phyloP scores from a whole-genome alignment of 2,113 vertebrate genomes.

The Oplegnathus fasciatus region DNA sequence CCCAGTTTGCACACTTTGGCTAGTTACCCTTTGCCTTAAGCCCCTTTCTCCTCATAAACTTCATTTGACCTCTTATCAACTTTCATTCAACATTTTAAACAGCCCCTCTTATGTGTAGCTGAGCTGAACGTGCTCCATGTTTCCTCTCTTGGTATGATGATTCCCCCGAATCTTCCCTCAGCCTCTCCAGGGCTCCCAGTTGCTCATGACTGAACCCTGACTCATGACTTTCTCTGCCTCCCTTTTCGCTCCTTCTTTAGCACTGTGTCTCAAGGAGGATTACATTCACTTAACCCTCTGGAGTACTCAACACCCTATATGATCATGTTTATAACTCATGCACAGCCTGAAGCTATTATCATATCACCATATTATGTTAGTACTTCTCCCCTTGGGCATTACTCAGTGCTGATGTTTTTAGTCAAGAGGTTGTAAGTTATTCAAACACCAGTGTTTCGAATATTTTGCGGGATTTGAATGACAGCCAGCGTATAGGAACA shows the following conservation, averaged over 20 bases:
- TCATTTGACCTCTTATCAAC: constrained; percentile 40
- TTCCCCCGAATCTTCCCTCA: constrained; percentile 11
- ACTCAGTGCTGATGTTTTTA: constrained; percentile 67
- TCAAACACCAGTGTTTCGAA: constrained; percentile 63
- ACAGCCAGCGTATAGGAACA: constrained; percentile 21
- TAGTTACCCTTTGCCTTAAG: constrained; percentile 4
- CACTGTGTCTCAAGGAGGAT: constrained; percentile 48
- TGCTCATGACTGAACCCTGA: constrained; percentile 55
- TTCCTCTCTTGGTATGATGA: background rate
- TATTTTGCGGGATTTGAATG: constrained; percentile 62
- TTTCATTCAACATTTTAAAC: constrained; percentile 39
- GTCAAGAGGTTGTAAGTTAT: constrained; percentile 72
- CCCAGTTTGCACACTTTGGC: constrained; percentile 32
- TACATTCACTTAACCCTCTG: constrained; percentile 68
- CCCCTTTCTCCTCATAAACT: constrained; percentile 39
- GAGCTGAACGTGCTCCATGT: background rate
- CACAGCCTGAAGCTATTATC: constrained; percentile 73
- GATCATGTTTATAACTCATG: constrained; percentile 64
- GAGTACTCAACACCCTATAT: constrained; percentile 48
- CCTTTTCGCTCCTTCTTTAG: constrained; percentile 36
- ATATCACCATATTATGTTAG: constrained; percentile 61
- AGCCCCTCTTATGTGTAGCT: background rate
- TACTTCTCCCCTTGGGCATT: constrained; percentile 50
- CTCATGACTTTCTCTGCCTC: constrained; percentile 43
- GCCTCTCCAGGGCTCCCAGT: constrained; percentile 31